Conservation (phyloP, 2,797 vertebrate species). For the Falco naumanni region DNA sequence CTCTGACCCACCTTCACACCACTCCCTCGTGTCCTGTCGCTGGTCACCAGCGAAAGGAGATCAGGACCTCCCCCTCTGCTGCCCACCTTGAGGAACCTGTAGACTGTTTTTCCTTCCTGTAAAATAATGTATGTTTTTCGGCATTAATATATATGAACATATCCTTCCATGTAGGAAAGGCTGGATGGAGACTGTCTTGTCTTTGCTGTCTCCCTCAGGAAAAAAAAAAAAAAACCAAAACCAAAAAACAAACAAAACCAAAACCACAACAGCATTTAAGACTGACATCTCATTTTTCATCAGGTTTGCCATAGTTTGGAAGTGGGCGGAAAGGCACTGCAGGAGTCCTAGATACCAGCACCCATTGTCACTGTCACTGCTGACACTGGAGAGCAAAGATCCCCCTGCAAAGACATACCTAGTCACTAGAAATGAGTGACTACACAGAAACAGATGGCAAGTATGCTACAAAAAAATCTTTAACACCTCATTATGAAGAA, state of each 20-base stretch:
- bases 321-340: neutral
- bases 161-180: neutral
- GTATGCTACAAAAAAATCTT: conserved; percentile 19
- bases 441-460: conserved; percentile 35
- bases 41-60: neutral
- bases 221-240: neutral
- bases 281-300: neutral
- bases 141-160: neutral
- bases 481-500: conserved; percentile 10
- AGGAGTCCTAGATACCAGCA: neutral
- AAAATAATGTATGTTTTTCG: neutral
- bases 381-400: neutral
- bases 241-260: neutral
- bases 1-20: neutral
- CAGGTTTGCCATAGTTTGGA: neutral
- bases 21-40: rapidly evolving
- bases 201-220: neutral
- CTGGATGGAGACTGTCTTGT: neutral
- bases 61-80: neutral
- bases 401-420: neutral
- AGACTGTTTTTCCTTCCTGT: neutral
- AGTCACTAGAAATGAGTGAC: neutral
- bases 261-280: neutral
- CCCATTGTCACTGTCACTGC: neutral
- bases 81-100: neutral